Base-by-base conservation (phyloP, 1,140 invertebrate species). In the Venustaconcha ellipsiformis region DNA sequence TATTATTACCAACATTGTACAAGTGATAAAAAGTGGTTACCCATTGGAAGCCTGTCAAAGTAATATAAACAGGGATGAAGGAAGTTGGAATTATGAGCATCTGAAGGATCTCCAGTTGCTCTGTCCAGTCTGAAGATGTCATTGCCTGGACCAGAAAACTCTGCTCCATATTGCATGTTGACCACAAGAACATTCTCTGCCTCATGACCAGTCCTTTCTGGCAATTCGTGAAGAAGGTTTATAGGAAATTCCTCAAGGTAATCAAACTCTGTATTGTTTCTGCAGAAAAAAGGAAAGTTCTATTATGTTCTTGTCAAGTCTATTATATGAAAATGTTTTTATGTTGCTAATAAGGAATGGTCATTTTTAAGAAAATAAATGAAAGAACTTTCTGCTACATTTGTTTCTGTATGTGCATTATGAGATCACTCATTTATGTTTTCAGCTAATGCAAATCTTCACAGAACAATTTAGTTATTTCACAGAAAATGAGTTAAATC, bases 11-110 rank as follows among this genome's bases (percentile, higher is more conserved):
- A 17, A 17, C 6, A 23, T 2, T 55, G 48, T 26, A 15, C 4
- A 30, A 68, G 12, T 20, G 6, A 68, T 18, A 20, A 20, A 72
- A 14, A 17, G 30, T 57, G 80, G 80, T 76, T 70, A 91, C 90
- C 87, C 86, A 87, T 87, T 14, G 90, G 90, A 56, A 90, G 67
- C 15, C 69, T 80, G 8, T 86, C 80, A 78, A 89, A 92, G 78
- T 88, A 90, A 80, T 91, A 91, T 23, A 92, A 80, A 6, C 90
- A 89, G 14, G 91, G 91, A 82, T 92, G 91, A 6, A 92, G 84
- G 73, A 92, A 92, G 84, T 92, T 92, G 26, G 90, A 91, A 14
- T 83, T 71, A 75, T 91, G 88, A 17, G 90, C 91, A 67, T 90
- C 88, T 6, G 85, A 77, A 17, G 89, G 87, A 62, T 90, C 88